Evolutionary conservation across 2,888 invertebrate species (phyloP), one percentile per base, ranked within the genome.

Genomic region (Sesia apiformis): DNA sequence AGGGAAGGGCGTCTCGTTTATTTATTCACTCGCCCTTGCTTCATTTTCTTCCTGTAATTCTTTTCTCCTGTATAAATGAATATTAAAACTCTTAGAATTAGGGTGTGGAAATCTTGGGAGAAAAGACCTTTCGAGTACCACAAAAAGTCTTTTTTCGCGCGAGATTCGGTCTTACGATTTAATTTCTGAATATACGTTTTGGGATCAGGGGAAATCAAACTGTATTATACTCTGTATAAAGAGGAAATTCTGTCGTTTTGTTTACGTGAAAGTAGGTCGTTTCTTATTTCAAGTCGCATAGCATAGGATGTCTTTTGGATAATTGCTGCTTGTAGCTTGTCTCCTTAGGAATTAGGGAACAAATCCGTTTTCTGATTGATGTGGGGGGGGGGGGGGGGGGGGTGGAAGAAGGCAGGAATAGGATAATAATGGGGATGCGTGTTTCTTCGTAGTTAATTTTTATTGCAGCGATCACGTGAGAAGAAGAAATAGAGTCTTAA

Each of bases 281-380:
- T 23, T 23, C 59, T 53, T 63, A 49, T 40, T 66, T 61, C 53
- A 56, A 56, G 60, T 62, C 53, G 58, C 59, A 63, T 61, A 54
- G 56, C 56, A 56, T 61, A 57, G 66, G 67, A 69, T 80, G 82
- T 84, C 78, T 80, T 75, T 68, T 61, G 75, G 78, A 82, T 89
- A 89, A 89, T 89, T 88, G 89, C 74, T 78, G 76, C 81, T 83
- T 88, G 89, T 89, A 81, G 72, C 75, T 65, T 87, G 89, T 88
- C 87, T 88, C 76, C 74, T 84, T 69, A 70, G 74, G 78, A 85
- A 87, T 89, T 87, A 89, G 74, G 81, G 73, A 81, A 76, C 77
- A 84, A 86, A 88, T 89, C 86, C 81, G 78, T 81, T 78, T 76
- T 71, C 76, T 78, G 86, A 87, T 88, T 85, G 88, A 84, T 84